These are phyloP conservation scores for Mandrillus leucophaeus DNA, from an alignment of 2,113 vertebrate species.

Conservation along the genomic window DNA sequence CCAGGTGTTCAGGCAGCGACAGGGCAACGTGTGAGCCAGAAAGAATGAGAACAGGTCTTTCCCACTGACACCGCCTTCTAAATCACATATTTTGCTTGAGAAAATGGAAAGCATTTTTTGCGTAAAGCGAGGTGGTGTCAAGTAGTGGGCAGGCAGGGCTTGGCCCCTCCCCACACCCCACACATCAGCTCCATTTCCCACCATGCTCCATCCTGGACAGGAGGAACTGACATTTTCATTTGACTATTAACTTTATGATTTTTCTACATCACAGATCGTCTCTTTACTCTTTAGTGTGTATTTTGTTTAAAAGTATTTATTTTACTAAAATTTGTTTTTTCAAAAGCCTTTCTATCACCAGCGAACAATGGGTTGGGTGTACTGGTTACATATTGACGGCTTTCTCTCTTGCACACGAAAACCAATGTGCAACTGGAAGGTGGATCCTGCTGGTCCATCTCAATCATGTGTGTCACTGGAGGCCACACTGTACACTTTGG, in stretches of 20 bases:
- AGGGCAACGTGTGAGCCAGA: not conserved
- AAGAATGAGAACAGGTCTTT: fast-evolving
- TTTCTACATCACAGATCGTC: fast-evolving
- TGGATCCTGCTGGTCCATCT: fast-evolving
- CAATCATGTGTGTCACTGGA: fast-evolving
- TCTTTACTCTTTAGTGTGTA: fast-evolving
- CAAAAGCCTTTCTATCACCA: not conserved
- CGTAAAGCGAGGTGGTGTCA: fast-evolving
- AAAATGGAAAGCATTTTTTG: fast-evolving
- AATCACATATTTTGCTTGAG: not conserved
- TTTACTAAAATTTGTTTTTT: not conserved
- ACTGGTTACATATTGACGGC: fast-evolving
- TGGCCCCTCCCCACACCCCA: fast-evolving
- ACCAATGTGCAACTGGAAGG: not conserved
- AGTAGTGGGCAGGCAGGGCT: fast-evolving
- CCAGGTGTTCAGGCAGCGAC: too few species aligned
- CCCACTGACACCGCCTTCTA: fast-evolving
- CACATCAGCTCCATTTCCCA: not conserved
- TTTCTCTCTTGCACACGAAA: not conserved
- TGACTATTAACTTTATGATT: fast-evolving
- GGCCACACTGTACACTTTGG: fast-evolving
- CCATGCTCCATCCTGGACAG: fast-evolving
- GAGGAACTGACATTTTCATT: not conserved
- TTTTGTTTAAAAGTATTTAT: not conserved
- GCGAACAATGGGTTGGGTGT: too few species aligned